Conservation (phyloP, 2,113 vertebrate genomes). For the Choloepus hoffmanni region DNA sequence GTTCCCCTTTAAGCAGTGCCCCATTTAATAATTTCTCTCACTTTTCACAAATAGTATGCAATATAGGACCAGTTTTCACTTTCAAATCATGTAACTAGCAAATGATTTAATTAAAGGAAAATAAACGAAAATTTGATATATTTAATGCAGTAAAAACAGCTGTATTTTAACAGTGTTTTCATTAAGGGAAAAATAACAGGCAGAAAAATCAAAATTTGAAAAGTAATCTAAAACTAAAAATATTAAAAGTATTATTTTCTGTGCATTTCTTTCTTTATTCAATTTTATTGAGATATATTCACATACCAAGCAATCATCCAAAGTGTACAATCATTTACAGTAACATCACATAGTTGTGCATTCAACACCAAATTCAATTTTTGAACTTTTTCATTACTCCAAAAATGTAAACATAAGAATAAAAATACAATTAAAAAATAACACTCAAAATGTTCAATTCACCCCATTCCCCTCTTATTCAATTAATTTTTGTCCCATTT, state of each 20-base stretch:
- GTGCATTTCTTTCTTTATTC: no score
- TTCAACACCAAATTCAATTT: no score
- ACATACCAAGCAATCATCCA: no score
- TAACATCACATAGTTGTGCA: no score
- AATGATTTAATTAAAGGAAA: conserved; percentile 53
- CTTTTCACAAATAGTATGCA: rapidly evolving
- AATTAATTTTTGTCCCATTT: no score
- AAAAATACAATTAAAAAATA: no score
- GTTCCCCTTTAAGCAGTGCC: background rate
- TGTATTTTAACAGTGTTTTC: conserved; percentile 22
- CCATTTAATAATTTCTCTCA: background rate
- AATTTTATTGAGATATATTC: no score
- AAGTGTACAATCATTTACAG: no score
- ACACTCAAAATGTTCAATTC: no score
- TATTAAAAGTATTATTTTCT: background rate
- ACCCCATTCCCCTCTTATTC: no score
- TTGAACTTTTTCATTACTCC: no score
- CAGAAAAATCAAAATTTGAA: background rate
- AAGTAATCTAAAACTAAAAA: background rate
- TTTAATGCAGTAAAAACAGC: conserved; percentile 68
- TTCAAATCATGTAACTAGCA: background rate
- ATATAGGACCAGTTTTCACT: background rate
- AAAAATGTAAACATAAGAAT: no score
- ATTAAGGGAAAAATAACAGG: background rate
- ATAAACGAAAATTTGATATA: conserved; percentile 62